These are phyloP conservation scores for Anas flavirostris DNA, from an alignment of 2,797 vertebrate species.

Conservation along the genomic window DNA sequence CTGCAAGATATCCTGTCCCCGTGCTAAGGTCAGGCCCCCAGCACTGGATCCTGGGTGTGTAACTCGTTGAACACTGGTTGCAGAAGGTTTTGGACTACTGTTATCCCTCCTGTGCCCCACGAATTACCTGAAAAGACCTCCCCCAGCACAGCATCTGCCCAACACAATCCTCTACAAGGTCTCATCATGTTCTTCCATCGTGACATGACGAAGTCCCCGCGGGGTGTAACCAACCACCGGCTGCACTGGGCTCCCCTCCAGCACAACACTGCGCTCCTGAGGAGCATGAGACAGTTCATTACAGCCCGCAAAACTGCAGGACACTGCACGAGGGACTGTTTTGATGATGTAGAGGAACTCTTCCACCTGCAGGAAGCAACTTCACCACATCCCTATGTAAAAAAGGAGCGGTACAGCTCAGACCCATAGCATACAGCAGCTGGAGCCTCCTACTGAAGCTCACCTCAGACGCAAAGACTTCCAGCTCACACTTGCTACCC, in stretches of 20 bases:
- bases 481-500: not conserved
- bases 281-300: not conserved
- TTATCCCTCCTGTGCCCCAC: rapidly evolving
- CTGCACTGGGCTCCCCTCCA: not conserved
- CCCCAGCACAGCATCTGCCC: not conserved
- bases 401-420: not conserved
- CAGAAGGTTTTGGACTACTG: not conserved
- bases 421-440: not conserved
- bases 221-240: not conserved
- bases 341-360: not conserved
- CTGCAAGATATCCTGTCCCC: not conserved
- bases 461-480: not conserved
- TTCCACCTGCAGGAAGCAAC: not conserved
- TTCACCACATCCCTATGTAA: rapidly evolving
- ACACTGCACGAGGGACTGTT: not conserved
- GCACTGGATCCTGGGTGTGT: not conserved
- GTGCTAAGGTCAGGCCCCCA: not conserved
- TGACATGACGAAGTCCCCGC: rapidly evolving
- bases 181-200: rapidly evolving
- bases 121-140: not conserved
- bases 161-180: not conserved
- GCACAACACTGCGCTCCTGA: not conserved
- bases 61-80: not conserved
- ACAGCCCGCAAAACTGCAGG: not conserved
- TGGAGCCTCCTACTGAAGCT: not conserved